A percentile compares a stretch with the other conserved stretches of the same genome.
Evolutionary conservation across 2,113 vertebrate genomes (phyloP).

Genomic region (Epinephelus cyanopodus): DNA sequence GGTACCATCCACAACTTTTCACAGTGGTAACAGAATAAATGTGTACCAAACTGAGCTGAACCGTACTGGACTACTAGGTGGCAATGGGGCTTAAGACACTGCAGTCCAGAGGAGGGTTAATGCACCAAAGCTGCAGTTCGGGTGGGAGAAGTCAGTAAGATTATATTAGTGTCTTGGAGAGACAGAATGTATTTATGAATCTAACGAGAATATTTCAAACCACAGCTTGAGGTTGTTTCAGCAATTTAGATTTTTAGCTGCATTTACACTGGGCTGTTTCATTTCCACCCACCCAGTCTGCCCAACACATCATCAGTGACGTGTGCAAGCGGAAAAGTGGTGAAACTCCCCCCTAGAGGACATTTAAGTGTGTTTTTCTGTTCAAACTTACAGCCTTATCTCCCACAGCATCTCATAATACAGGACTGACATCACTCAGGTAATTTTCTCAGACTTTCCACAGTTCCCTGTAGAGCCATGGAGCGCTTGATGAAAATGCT

Average conservation of each 20-base stretch:
- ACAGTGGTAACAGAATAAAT: no score
- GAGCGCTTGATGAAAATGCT: constrained; percentile 41
- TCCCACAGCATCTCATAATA: constrained; percentile 12
- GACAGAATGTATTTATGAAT: not conserved
- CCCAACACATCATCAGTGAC: not conserved
- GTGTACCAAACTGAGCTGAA: no score
- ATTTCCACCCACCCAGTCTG: not conserved
- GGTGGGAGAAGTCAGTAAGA: not conserved
- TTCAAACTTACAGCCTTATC: constrained; percentile 9
- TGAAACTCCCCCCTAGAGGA: not conserved
- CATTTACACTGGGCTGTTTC: not conserved
- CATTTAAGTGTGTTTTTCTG: not conserved
- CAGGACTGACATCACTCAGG: constrained; percentile 34
- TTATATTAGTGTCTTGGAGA: not conserved
- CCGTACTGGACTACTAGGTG: no score
- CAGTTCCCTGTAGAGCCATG: constrained; percentile 32
- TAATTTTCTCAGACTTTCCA: constrained; percentile 29
- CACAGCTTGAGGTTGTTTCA: not conserved
- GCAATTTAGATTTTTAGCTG: not conserved
- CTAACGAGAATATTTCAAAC: not conserved
- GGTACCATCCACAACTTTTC: no score
- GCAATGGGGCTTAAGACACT: no score
- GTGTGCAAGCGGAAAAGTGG: not conserved
- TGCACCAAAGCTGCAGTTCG: not conserved
- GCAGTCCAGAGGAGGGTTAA: not conserved